Percentiles rank a stretch among this genome's conserved stretches.
Conservation (phyloP, 2,888 invertebrate species). For the Sinohyriopsis cumingii region DNA sequence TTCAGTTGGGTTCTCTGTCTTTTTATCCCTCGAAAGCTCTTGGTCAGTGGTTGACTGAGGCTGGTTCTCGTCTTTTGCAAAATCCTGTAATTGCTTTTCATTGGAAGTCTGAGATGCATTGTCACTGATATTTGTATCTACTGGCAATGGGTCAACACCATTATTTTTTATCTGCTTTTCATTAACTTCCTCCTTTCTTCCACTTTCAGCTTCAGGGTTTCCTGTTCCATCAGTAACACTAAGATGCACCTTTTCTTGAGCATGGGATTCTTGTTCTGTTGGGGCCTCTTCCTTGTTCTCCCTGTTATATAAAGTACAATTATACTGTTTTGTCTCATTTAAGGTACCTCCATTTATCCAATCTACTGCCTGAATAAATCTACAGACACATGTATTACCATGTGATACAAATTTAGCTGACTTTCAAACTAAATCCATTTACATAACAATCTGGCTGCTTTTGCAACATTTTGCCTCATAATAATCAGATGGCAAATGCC, state of each 20-base stretch:
- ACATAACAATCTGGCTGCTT: no score
- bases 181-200: constrained; percentile 5
- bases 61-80: no score
- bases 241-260: background rate
- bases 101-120: constrained; percentile 40
- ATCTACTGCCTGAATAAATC: no score
- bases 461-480: no score
- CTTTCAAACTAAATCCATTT: no score
- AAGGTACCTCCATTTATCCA: background rate
- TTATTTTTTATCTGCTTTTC: background rate
- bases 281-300: background rate
- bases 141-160: constrained; percentile 5
- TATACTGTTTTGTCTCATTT: background rate
- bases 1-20: no score
- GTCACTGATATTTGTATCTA: constrained; percentile 36
- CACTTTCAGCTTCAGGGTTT: background rate
- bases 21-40: no score
- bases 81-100: background rate
- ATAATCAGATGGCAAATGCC: no score
- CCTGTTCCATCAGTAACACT: background rate
- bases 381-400: no score
- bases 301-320: background rate
- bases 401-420: no score
- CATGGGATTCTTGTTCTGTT: background rate
- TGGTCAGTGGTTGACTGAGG: no score